Evolutionary conservation across 2,797 vertebrate genomes (phyloP), one percentile per base, ranked within the genome.

Genomic region (Limosa lapponica): DNA sequence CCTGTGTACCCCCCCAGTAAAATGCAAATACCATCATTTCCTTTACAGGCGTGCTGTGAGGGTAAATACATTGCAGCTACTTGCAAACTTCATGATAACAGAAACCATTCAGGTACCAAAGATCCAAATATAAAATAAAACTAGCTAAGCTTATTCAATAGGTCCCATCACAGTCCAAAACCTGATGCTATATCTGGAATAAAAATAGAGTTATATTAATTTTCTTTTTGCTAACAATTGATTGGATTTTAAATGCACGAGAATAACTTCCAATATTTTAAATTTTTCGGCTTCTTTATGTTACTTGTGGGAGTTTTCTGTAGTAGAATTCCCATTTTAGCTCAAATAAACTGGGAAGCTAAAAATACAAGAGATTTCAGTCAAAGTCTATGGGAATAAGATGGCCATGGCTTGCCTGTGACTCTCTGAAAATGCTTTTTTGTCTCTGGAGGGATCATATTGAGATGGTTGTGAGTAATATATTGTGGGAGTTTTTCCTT

Each of bases 401-500:
- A 95, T 46, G 44, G n/a, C 44, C 48, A 73, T 57, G 79, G 44
- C 69, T 93, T 83, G 79, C 51, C 23, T 95, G 44, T 6, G 49
- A 44, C 55, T 96, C 87, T 69, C 34, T 71, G 74, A 95, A 95
- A 97, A 95, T 28, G 18, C 16, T 59, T 93, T 93, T 83, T 93
- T 91, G 71, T 97, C 96, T 97, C 92, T 94, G 49, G 90, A 82
- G 93, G 75, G 86, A 67, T 94, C 84, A 74, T 83, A 92, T 9
- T 87, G 91, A 97, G 84, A 91, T 94, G 90, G 36, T 84, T 83
- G 82, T 73, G 81, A 95, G 88, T 96, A 93, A 97, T 93, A 96
- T 72, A 79, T 95, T 96, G 93, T 96, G 92, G 89, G 97, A 95
- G 89, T 91, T 96, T 95, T 95, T 91, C 89, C 52, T 96, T 95